These are phyloP conservation scores for Ceratina calcarata DNA, from an alignment of 1,140 invertebrate species.

Conservation along the genomic window DNA sequence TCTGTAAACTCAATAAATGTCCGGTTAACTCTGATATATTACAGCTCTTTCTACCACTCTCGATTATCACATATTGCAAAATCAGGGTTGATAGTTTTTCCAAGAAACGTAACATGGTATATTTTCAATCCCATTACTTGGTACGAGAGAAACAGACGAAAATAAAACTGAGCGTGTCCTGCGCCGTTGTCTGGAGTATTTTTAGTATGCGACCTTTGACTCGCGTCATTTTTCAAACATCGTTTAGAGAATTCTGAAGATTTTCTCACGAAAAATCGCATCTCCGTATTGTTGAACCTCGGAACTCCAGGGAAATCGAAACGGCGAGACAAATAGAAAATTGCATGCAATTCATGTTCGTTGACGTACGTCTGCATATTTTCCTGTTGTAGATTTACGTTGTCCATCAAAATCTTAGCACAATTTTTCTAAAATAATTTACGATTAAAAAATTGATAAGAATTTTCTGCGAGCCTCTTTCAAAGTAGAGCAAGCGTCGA, in stretches of 20 bases:
- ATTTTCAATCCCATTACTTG: not conserved
- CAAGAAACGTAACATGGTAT: too few species aligned
- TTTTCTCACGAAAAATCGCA: conserved; percentile 24
- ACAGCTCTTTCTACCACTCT: not conserved
- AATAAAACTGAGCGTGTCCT: not conserved
- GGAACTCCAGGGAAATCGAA: not conserved
- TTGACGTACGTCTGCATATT: too few species aligned
- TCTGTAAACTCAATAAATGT: not conserved
- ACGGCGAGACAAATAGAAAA: conserved; percentile 1
- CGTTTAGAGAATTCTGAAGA: conserved; percentile 34
- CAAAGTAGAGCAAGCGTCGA: not conserved
- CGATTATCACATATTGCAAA: not conserved
- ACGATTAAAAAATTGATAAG: not conserved
- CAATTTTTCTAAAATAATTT: not conserved
- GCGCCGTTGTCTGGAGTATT: conserved; percentile 39
- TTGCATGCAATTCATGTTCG: not conserved
- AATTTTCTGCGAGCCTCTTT: not conserved
- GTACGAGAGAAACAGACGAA: not conserved
- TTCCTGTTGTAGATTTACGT: too few species aligned
- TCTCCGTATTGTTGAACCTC: not conserved
- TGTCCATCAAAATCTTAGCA: not conserved
- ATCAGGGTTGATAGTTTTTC: not conserved
- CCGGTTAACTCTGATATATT: too few species aligned
- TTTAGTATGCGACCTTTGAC: conserved; percentile 47
- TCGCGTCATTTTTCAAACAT: conserved; percentile 19